Percentiles rank a stretch among this genome's conserved stretches.
These are phyloP conservation scores for Umimayanthus kanabou DNA, from an alignment of 92 coral and sea anemone genomes.

Conservation along the genomic window DNA sequence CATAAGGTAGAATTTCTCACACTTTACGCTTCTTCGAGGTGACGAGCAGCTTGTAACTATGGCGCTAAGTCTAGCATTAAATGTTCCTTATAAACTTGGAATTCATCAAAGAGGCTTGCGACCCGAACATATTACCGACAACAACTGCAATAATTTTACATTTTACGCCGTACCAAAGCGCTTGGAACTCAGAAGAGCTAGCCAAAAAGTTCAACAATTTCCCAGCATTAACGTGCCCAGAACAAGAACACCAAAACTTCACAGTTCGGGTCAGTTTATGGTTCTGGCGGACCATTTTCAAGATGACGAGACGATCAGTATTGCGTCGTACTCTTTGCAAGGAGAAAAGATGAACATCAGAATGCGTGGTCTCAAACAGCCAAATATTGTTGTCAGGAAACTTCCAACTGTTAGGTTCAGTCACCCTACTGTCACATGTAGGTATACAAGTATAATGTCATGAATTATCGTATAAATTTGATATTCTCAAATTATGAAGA, in stretches of 20 bases:
- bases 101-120: constrained; percentile 4
- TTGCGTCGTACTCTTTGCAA: constrained; percentile 3
- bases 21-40: not conserved
- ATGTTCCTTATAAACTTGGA: constrained; percentile 15
- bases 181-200: not conserved
- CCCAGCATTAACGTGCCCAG: not conserved
- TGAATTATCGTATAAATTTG: not conserved
- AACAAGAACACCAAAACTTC: not conserved
- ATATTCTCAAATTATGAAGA: not conserved
- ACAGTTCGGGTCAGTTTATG: not conserved
- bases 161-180: constrained; percentile 26
- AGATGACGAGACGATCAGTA: constrained; percentile 19
- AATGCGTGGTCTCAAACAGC: not conserved
- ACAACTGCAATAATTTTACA: constrained; percentile 3
- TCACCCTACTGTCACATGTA: not conserved
- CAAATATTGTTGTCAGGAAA: not conserved
- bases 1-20: not conserved
- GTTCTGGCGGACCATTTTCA: constrained; percentile 25
- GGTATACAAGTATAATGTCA: not conserved
- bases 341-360: constrained; percentile 32
- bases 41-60: not conserved
- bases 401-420: not conserved
- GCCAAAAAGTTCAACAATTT: constrained; percentile 1
- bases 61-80: constrained; percentile 11
- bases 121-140: constrained; percentile 12